phyloP scores from a whole-genome alignment of 2,888 invertebrate genomes.

The Lasioglossum figueresi region DNA sequence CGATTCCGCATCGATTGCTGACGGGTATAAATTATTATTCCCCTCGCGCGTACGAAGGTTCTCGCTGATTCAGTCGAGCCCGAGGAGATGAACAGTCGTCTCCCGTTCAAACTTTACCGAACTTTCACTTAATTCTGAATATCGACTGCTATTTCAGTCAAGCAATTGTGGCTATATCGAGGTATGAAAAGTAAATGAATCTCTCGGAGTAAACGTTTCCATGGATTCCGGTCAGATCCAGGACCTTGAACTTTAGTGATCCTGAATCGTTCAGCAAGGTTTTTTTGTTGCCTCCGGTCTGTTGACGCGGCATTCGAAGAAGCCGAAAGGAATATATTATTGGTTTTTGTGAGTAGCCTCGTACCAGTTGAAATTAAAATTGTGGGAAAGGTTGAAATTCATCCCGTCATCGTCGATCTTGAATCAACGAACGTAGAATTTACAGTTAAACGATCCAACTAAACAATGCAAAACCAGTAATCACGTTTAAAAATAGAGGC shows the following conservation, averaged over 20 bases:
- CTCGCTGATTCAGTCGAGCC: not conserved
- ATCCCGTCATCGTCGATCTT: not conserved
- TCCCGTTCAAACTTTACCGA: not conserved
- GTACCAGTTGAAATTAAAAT: not conserved
- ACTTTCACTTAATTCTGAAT: not conserved
- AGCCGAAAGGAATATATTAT: not conserved
- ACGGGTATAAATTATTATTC: not conserved
- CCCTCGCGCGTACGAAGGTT: not conserved
- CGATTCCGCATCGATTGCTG: slow-evolving; percentile 4
- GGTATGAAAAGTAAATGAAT: not conserved
- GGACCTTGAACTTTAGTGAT: not conserved
- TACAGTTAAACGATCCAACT: not conserved
- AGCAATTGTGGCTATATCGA: not conserved
- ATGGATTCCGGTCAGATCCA: not conserved
- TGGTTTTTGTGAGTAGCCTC: not conserved
- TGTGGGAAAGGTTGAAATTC: not conserved
- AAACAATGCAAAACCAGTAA: not conserved
- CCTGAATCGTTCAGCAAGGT: not conserved
- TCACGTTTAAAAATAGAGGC: slow-evolving; percentile 6
- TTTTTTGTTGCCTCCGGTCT: not conserved
- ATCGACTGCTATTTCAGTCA: not conserved
- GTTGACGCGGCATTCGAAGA: not conserved
- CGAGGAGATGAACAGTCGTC: not conserved
- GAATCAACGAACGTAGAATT: too few relatives aligned
- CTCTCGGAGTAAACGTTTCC: too few relatives aligned